These are phyloP conservation scores for Panulirus ornatus DNA, from an alignment of 1,140 invertebrate genomes.

Conservation along the genomic window DNA sequence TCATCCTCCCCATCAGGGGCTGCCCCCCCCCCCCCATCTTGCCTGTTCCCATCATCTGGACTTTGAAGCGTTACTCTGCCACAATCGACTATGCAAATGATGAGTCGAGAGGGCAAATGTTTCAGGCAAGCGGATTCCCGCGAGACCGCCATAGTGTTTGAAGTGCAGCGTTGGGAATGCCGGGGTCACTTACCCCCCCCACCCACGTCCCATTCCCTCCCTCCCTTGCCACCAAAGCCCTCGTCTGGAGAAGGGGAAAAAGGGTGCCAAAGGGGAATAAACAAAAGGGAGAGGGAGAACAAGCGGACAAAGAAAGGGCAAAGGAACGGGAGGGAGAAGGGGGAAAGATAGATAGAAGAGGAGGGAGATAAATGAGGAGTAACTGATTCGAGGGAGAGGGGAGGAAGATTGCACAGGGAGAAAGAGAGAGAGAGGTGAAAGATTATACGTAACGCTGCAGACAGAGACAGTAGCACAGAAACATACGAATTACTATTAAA, in stretches of 20 bases:
- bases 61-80: conserved; percentile 22
- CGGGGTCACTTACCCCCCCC: background rate
- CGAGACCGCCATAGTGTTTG: background rate
- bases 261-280: background rate
- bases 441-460: no score
- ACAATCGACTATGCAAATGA: conserved; percentile 26
- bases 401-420: background rate
- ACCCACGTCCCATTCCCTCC: background rate
- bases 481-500: no score
- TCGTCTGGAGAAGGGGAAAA: background rate
- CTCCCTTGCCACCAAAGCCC: background rate
- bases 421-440: conserved; percentile 12
- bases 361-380: background rate
- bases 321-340: background rate
- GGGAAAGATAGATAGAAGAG: background rate
- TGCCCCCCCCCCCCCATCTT: background rate
- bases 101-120: conserved; percentile 19
- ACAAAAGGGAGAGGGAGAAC: background rate
- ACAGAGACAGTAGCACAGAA: no score
- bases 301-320: background rate
- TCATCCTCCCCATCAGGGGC: no score
- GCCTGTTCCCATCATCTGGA: background rate
- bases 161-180: background rate
- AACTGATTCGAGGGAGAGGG: no score
- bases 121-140: background rate